Evolutionary conservation across 1,140 invertebrate species (phyloP).

Genomic region (Galendromus occidentalis): DNA sequence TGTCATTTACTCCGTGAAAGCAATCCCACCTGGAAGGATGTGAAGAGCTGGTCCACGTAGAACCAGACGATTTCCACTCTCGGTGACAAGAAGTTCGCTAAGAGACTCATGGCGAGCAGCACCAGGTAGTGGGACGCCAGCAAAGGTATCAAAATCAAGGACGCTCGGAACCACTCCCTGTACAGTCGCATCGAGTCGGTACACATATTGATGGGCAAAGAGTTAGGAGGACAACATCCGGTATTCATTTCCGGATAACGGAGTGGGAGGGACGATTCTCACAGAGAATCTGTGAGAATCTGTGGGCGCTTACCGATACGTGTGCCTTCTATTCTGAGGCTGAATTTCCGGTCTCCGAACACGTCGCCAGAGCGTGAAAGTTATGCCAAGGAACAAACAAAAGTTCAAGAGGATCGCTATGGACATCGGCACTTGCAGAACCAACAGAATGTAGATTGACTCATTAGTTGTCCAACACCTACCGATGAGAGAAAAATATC

Average conservation of each 20-base stretch:
- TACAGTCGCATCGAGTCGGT: background rate
- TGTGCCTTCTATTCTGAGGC: background rate
- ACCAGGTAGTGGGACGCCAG: conserved; percentile 58
- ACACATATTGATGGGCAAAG: background rate
- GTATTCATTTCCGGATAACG: too few relatives aligned
- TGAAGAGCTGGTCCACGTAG: conserved; percentile 50
- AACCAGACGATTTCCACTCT: conserved; percentile 45
- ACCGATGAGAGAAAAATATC: conserved; percentile 12
- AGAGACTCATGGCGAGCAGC: conserved; percentile 40
- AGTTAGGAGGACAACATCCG: too few relatives aligned
- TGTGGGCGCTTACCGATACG: background rate
- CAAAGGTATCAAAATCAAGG: conserved; percentile 52
- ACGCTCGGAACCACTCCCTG: conserved; percentile 30
- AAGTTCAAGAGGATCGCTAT: conserved; percentile 35
- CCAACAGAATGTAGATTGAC: conserved; percentile 35
- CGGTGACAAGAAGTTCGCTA: conserved; percentile 26
- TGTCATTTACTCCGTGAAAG: too few relatives aligned
- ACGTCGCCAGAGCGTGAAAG: background rate
- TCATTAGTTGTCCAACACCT: conserved; percentile 44
- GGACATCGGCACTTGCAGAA: conserved; percentile 42
- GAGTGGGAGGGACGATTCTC: too few relatives aligned
- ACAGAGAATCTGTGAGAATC: too few relatives aligned
- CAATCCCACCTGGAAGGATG: conserved; percentile 58
- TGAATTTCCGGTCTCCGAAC: background rate
- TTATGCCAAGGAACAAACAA: background rate